A percentile compares a stretch with the other conserved stretches of the same genome.
Evolutionary conservation across 2,113 vertebrate genomes (phyloP).

Genomic region (Sinocyclocheilus grahami): DNA sequence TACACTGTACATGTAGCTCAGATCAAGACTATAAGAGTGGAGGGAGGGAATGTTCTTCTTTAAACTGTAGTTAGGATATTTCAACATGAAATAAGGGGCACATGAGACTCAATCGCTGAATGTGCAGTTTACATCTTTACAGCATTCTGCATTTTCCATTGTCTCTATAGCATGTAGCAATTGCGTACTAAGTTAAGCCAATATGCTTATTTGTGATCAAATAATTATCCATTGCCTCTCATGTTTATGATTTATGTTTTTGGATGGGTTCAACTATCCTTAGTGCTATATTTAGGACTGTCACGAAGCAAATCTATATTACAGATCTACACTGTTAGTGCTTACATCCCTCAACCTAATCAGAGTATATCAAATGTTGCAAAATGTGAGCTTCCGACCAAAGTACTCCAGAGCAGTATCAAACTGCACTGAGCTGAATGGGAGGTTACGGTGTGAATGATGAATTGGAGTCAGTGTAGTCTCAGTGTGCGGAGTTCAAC

Average conservation of each 20-base stretch:
- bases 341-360: neutral
- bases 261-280: neutral
- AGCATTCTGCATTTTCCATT: neutral
- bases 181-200: neutral
- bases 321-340: neutral
- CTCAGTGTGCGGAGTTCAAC: constrained; percentile 71
- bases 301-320: neutral
- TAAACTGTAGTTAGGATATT: constrained; percentile 30
- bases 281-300: neutral
- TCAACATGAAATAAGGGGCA: constrained; percentile 19
- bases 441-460: constrained; percentile 17
- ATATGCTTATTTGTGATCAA: neutral
- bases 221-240: neutral
- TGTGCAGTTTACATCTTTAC: constrained; percentile 12
- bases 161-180: neutral
- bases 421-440: constrained; percentile 9
- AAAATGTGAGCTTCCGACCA: neutral
- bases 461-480: constrained; percentile 60
- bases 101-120: constrained; percentile 1
- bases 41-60: constrained; percentile 19
- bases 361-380: neutral
- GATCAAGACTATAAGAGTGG: neutral
- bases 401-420: neutral
- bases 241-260: neutral
- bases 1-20: neutral